These are phyloP conservation scores for Gonatopus flavifemur DNA, from an alignment of 1,140 invertebrate genomes.

Conservation along the genomic window DNA sequence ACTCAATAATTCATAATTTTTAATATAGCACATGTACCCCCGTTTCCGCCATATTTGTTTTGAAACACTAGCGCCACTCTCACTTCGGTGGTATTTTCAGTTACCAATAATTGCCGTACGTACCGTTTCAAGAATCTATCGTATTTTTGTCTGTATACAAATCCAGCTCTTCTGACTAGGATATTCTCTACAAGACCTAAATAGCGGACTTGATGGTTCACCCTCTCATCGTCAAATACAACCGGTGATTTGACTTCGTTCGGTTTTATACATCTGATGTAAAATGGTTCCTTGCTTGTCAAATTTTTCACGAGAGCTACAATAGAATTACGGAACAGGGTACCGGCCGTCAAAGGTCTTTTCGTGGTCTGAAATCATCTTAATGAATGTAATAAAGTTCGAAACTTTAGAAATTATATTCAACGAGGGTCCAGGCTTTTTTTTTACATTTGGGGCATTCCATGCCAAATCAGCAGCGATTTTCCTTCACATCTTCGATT, in stretches of 20 bases:
- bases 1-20: too few species aligned
- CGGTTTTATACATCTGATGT: constrained; percentile 95
- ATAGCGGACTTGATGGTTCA: constrained; percentile 89
- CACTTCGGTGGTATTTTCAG: too few species aligned
- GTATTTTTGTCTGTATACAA: constrained; percentile 88
- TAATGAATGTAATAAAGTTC: too few species aligned
- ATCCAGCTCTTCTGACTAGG: constrained; percentile 88
- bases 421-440: too few species aligned
- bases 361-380: constrained; percentile 83
- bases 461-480: too few species aligned
- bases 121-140: constrained; percentile 81
- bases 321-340: constrained; percentile 94
- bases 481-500: too few species aligned
- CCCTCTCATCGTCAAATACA: constrained; percentile 76
- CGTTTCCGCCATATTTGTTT: too few species aligned
- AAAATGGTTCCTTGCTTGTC: constrained; percentile 91
- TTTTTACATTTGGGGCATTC: too few species aligned
- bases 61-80: too few species aligned
- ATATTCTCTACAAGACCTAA: constrained; percentile 92
- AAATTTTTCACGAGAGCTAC: constrained; percentile 84
- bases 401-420: too few species aligned
- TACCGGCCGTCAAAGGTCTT: constrained; percentile 88
- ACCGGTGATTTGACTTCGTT: constrained; percentile 89
- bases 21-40: too few species aligned
- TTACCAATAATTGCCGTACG: constrained; percentile 2